phyloP scores from a whole-genome alignment of 2,888 invertebrate species.

The Philopedon plagiatum region DNA sequence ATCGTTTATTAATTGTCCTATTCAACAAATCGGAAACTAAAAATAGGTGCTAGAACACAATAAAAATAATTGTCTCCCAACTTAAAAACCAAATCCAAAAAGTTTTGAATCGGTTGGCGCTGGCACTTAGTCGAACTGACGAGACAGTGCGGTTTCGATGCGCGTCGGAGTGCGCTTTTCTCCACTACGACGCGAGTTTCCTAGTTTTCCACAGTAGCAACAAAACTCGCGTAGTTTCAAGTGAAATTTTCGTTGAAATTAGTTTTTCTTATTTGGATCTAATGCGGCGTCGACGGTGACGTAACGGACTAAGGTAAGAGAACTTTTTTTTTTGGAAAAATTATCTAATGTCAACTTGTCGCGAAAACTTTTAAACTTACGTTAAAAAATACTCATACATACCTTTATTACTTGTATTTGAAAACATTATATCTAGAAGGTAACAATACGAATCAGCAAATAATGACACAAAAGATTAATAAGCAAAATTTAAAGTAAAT shows the following conservation, averaged over 20 bases:
- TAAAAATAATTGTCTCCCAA: slow-evolving; percentile 27
- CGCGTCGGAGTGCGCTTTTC: slow-evolving; percentile 53
- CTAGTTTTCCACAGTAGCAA: slow-evolving; percentile 57
- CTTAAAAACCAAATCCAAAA: slow-evolving; percentile 24
- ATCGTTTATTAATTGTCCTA: neutral
- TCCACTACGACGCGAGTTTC: slow-evolving; percentile 55
- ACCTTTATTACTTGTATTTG: no score
- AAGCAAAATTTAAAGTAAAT: no score
- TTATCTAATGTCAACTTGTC: no score
- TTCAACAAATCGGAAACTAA: slow-evolving; percentile 10
- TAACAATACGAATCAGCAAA: no score
- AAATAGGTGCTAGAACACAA: slow-evolving; percentile 35
- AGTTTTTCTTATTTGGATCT: slow-evolving; percentile 56
- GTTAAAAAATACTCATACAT: no score
- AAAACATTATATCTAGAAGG: no score
- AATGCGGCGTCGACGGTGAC: slow-evolving; percentile 59
- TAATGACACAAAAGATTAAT: no score
- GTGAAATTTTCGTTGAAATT: slow-evolving; percentile 54
- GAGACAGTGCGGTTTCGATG: slow-evolving; percentile 50
- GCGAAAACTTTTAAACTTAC: neutral
- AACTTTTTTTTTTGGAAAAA: slow-evolving; percentile 15
- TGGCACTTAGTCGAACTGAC: slow-evolving; percentile 48
- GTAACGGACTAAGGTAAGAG: slow-evolving; percentile 56
- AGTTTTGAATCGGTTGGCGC: slow-evolving; percentile 29
- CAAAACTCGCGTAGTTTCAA: slow-evolving; percentile 56